Conservation (phyloP, 2,888 invertebrate species). For the Apamea epomidion region DNA sequence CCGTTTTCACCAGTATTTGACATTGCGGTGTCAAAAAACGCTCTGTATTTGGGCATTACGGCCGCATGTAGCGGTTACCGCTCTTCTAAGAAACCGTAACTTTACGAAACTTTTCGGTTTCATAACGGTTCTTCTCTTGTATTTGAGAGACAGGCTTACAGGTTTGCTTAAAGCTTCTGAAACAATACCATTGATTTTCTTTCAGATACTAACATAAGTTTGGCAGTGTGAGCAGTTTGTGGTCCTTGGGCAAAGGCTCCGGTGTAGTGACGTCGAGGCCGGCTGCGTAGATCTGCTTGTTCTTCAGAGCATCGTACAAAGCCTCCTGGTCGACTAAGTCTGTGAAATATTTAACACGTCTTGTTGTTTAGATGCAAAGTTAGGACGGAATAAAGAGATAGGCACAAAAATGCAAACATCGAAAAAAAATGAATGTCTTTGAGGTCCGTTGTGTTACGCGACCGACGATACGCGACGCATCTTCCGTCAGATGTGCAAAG, state of each 20-base stretch:
- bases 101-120: not conserved
- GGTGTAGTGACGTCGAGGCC: conserved; percentile 98
- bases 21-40: too few species aligned
- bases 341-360: conserved; percentile 67
- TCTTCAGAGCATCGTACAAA: conserved; percentile 94
- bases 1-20: too few species aligned
- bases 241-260: conserved; percentile 95
- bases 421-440: not conserved
- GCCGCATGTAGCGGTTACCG: too few species aligned
- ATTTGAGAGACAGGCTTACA: not conserved
- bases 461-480: too few species aligned
- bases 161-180: not conserved
- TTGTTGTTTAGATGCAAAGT: conserved; percentile 1
- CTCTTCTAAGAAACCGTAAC: too few species aligned
- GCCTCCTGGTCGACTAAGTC: conserved; percentile 95
- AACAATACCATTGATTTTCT: not conserved
- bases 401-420: not conserved
- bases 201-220: conserved; percentile 81
- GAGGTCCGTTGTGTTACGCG: not conserved
- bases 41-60: too few species aligned
- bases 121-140: not conserved
- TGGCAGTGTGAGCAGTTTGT: conserved; percentile 94
- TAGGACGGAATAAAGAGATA: not conserved
- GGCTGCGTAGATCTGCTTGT: conserved; percentile 94
- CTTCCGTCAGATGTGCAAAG: too few species aligned